Evolutionary conservation across 2,888 invertebrate genomes (phyloP), one percentile per base, ranked within the genome.

Genomic region (Bedellia somnulentella): DNA sequence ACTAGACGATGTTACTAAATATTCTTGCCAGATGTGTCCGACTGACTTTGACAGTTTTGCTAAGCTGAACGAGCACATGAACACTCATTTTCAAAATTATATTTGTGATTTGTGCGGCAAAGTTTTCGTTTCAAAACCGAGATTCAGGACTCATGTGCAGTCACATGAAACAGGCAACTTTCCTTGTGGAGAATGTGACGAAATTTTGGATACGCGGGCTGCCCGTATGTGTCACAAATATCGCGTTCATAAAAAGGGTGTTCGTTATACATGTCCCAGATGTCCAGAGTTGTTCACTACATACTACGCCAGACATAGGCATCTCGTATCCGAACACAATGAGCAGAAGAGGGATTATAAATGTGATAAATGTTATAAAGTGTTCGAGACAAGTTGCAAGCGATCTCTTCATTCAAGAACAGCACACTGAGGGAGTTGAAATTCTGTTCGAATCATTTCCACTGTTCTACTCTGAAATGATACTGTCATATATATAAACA

Each of bases 51-150:
- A 41, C 0, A 60, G 47, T 10, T 73, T 73, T 27, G 35, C 57
- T 0, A 66, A 62, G 47, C 47, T 67, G 14, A 71, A 73, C 30
- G 60, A 61, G 25, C 75, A 75, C 24, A 73, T 75, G 57, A 75
- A 73, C 27, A 50, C 45, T 0, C 75, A 75, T 38, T 73, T 59
- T 37, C 58, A 60, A 30, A 73, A 75, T 35, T 60, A 73, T 24
- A 42, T 75, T 27, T 75, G 75, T 24, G 68, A 71, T 30, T 44
- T 53, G 2, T 75, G 75, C 24, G 75, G 75, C 0, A 75, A 73
- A 35, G 57, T 59, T 1, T 75, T 73, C 32, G 49, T 58, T 2
- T 70, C 75, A 0, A 67, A 57, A 37, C 57, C 71, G 1, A 42
- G 73, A 11, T 68, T 70, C 35, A 46, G 71, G 8, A 57, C 57